Base-by-base conservation (phyloP, 2,797 vertebrate species). In the Rhinophrynus dorsalis region DNA sequence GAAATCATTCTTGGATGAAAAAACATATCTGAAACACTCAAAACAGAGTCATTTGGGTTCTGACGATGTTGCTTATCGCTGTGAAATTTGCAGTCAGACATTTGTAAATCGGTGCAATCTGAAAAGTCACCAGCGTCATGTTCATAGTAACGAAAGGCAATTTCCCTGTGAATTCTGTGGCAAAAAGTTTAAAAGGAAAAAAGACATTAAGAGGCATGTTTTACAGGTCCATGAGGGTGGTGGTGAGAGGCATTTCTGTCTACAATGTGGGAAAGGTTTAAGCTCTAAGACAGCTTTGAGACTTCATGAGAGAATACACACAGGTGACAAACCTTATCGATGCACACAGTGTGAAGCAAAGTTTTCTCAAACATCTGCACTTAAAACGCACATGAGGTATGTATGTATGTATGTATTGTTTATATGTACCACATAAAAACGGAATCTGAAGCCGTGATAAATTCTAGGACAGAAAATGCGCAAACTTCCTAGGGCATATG, bases 91-190 rank as follows among this genome's bases (percentile, higher is more conserved):
- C 67, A 79, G 82, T 38, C 95, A 98, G 84, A 98, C 92, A 38
- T 99, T 99, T 2, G 94, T 94, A 21, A 98, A 98, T 87, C 92
- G 95, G 69, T 96, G 94, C 87, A 99, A 99, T 86, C 86, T 99
- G 44, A 96, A 94, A 86, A 93, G 96, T 85, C 97, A 99, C 10
- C 93, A 98, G 78, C 91, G 91, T 35, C 96, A 98, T 0, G 97
- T 99, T n/a, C 97, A 99, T 85, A 98, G 85, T 50, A 94, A 87
- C 0, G 95, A 98, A 82, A 90, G 97, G 29, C 94, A 89, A 37
- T 98, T 96, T 78, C 77, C 90, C 0, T 99, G 97, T 3, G 89
- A 92, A 21, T 83, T 93, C 69, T 99, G 97, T 74, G 64, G 82
- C 6, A 99, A 99, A 88, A 92, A 92, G 79, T 99, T 99, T 83